These are phyloP conservation scores for Oxygymnocypris stewartii DNA, from an alignment of 2,113 vertebrate species.

Conservation along the genomic window DNA sequence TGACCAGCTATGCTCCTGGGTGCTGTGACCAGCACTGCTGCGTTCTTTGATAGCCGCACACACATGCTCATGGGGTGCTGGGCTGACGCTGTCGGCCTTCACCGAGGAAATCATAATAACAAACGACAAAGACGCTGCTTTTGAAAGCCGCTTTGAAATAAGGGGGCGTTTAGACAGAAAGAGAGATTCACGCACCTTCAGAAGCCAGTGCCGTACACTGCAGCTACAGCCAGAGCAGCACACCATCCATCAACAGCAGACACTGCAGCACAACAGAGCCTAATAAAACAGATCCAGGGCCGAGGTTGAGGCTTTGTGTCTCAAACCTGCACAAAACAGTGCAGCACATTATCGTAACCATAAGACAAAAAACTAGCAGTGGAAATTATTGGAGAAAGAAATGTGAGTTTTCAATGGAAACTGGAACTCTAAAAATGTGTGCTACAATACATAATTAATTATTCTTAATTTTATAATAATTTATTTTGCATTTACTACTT, in stretches of 20 bases:
- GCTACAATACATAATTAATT: neutral
- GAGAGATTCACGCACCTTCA: slow-evolving; percentile 34
- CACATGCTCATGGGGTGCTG: neutral
- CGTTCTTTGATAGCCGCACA: neutral
- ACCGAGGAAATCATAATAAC: slow-evolving; percentile 37
- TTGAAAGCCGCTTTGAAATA: slow-evolving; percentile 17
- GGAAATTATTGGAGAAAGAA: neutral
- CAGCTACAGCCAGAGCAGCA: slow-evolving; percentile 22
- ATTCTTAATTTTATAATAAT: neutral
- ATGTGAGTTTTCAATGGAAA: neutral
- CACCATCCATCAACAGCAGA: slow-evolving; percentile 37
- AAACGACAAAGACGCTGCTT: slow-evolving; percentile 31
- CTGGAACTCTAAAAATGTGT: neutral
- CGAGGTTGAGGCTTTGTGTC: neutral
- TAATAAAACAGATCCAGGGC: neutral
- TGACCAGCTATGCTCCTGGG: slow-evolving; percentile 1
- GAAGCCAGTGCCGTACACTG: neutral
- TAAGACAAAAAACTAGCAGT: neutral
- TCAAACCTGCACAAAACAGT: neutral
- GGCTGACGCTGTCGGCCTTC: slow-evolving; percentile 17
- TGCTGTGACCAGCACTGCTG: neutral
- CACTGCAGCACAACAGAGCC: slow-evolving; percentile 22
- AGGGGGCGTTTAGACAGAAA: slow-evolving; percentile 27
- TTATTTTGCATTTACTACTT: neutral
- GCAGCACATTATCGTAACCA: neutral